Percentiles rank a stretch among this genome's conserved stretches.
These are phyloP conservation scores for Brachionus angularis DNA, from an alignment of 1,140 invertebrate genomes.

Conservation along the genomic window DNA sequence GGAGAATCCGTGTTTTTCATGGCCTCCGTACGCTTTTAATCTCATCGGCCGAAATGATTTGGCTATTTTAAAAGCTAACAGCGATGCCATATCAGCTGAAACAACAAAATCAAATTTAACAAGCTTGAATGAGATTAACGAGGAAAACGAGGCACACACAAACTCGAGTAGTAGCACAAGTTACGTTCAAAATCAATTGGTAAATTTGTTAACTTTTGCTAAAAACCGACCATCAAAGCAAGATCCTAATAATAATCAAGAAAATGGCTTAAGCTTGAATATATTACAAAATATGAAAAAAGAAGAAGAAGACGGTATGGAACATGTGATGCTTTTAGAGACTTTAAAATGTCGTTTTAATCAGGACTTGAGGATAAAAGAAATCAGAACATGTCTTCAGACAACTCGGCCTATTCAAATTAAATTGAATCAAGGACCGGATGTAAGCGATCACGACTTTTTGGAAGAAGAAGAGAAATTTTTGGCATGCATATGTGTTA, in stretches of 20 bases:
- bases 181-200: too few species aligned
- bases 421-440: conserved; percentile 76
- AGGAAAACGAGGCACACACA: too few species aligned
- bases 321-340: conserved; percentile 49
- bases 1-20: conserved; percentile 34
- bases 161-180: too few species aligned
- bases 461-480: conserved; percentile 92
- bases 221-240: neutral
- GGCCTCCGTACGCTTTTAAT: conserved; percentile 38
- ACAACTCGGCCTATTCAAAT: conserved; percentile 82
- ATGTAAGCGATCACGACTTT: conserved; percentile 89
- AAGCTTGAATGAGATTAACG: too few species aligned
- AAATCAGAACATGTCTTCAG: conserved; percentile 76
- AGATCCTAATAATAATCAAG: neutral
- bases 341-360: conserved; percentile 67
- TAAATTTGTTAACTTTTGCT: neutral
- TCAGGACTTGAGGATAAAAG: conserved; percentile 70
- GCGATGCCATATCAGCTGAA: too few species aligned
- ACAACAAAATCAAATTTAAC: too few species aligned
- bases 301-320: conserved; percentile 40
- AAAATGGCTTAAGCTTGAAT: neutral
- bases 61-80: conserved; percentile 33
- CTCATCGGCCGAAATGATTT: conserved; percentile 40
- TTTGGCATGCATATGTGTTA: conserved; percentile 77
- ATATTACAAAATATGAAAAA: conserved; percentile 23